Conservation (phyloP, 2,888 invertebrate genomes). For the Stramonita haemastoma region DNA sequence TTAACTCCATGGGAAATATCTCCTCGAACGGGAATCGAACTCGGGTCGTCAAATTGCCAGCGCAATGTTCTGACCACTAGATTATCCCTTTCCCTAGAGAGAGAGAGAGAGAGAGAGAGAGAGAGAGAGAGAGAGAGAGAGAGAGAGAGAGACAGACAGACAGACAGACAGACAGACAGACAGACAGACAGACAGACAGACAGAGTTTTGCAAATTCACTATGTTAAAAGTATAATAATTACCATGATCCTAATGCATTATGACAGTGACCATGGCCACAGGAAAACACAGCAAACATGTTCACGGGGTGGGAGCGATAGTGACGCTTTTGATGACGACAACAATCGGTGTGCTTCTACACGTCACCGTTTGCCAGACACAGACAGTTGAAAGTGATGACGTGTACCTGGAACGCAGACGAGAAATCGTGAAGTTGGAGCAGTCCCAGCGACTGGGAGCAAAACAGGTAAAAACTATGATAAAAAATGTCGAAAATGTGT, state of each 20-base stretch:
- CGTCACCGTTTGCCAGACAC: not conserved
- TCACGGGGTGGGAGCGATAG: not conserved
- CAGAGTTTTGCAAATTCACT: too few species aligned
- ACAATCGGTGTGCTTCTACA: not conserved
- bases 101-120: not conserved
- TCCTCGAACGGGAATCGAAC: too few species aligned
- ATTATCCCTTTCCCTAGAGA: too few species aligned
- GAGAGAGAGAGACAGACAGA: not conserved
- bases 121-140: slow-evolving; percentile 1
- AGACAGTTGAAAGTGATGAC: slow-evolving; percentile 10
- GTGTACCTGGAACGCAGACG: slow-evolving; percentile 16
- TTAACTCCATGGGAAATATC: too few species aligned
- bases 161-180: not conserved
- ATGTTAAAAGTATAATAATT: too few species aligned
- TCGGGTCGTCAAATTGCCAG: too few species aligned
- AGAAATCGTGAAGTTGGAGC: not conserved
- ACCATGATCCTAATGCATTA: too few species aligned
- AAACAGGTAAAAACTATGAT: not conserved
- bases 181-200: too few species aligned
- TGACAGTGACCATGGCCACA: not conserved
- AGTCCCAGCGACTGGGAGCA: not conserved
- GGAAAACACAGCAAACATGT: too few species aligned
- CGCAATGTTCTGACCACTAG: too few species aligned
- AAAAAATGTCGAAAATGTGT: too few species aligned
- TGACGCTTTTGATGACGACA: not conserved